phyloP scores from a whole-genome alignment of 2,797 vertebrate species.

The Micrastur ruficollis region DNA sequence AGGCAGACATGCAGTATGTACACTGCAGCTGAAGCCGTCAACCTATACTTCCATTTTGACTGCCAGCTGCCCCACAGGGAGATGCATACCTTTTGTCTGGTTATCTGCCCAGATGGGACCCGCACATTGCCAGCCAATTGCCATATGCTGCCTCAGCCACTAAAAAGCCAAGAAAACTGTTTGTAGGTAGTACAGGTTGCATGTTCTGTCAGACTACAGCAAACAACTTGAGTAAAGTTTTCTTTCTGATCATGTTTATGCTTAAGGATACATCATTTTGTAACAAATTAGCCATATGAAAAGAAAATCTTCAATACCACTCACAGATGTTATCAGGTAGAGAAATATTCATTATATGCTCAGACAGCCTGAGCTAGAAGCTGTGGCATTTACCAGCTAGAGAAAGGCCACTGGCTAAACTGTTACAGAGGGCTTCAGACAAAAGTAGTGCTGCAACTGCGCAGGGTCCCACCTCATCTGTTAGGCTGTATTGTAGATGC shows the following conservation, averaged over 20 bases:
- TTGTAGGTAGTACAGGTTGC: background rate
- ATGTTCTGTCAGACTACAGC: background rate
- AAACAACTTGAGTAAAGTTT: background rate
- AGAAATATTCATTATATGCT: background rate
- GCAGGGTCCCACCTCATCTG: conserved; percentile 9
- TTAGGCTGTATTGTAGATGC: background rate
- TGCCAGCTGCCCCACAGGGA: background rate
- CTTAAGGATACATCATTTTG: background rate
- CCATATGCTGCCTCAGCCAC: background rate
- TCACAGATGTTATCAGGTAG: background rate
- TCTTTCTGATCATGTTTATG: background rate
- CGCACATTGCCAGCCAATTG: background rate
- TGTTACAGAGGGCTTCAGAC: background rate
- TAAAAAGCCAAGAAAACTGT: background rate
- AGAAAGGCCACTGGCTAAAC: background rate
- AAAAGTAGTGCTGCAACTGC: background rate
- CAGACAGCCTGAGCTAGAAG: background rate
- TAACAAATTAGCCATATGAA: background rate
- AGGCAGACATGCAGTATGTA: background rate
- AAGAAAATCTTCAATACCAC: background rate
- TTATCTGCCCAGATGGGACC: background rate
- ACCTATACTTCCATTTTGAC: background rate
- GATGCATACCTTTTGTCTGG: background rate
- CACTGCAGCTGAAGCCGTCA: background rate
- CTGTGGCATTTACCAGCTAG: background rate